A percentile compares a stretch with the other conserved stretches of the same genome.
These are phyloP conservation scores for Meloe dianella DNA, from an alignment of 2,888 invertebrate genomes.

Conservation along the genomic window DNA sequence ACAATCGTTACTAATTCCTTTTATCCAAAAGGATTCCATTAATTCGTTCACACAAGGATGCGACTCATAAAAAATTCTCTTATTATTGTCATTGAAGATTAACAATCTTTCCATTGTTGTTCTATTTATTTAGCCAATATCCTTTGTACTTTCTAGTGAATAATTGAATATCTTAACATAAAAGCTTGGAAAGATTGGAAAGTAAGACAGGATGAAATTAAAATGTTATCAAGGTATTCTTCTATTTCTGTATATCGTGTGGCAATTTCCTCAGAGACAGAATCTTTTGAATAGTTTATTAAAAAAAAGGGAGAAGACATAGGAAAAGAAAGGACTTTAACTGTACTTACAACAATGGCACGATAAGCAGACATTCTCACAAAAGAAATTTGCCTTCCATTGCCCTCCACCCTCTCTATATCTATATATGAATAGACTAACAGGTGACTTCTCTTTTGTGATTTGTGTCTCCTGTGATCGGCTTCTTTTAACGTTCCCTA, in stretches of 20 bases:
- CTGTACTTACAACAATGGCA: neutral
- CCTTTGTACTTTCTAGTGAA: neutral
- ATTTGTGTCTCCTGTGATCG: neutral
- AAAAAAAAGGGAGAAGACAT: neutral
- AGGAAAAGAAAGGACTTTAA: neutral
- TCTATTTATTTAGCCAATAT: neutral
- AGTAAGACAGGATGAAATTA: conserved; percentile 15
- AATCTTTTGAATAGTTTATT: conserved; percentile 5
- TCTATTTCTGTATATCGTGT: neutral
- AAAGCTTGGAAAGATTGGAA: conserved; percentile 10
- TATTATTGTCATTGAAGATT: neutral
- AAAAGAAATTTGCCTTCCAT: conserved; percentile 8
- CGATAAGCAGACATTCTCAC: conserved; percentile 5
- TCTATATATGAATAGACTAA: neutral
- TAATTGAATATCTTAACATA: neutral
- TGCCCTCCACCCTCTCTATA: neutral
- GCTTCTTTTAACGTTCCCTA: neutral
- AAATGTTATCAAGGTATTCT: conserved; percentile 6
- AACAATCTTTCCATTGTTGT: neutral
- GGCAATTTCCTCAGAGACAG: conserved; percentile 6
- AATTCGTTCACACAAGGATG: too few relatives aligned
- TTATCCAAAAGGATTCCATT: neutral
- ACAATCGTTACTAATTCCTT: too few relatives aligned
- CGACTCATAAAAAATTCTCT: too few relatives aligned
- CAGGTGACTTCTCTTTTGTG: conserved; percentile 7